Conservation (phyloP, 1,140 invertebrate genomes). For the Tigriopus japonicus region DNA sequence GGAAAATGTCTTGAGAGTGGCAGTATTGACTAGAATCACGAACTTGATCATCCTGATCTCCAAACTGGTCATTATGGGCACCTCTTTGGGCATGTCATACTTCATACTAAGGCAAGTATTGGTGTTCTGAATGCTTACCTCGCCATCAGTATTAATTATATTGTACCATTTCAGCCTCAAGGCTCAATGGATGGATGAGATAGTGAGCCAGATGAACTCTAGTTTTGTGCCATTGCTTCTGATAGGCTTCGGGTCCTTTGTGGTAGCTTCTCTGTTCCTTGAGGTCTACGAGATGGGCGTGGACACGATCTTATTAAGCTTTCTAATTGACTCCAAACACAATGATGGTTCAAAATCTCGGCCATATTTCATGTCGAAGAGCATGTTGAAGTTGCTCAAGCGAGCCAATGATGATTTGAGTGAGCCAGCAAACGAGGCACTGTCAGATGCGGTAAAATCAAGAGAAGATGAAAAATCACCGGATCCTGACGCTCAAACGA, state of each 20-base stretch:
- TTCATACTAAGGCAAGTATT: constrained; percentile 30
- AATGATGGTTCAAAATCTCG: constrained; percentile 77
- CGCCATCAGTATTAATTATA: too few species aligned
- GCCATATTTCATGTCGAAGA: constrained; percentile 74
- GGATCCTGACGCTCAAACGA: too few species aligned
- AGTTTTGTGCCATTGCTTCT: not conserved
- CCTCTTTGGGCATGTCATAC: constrained; percentile 42
- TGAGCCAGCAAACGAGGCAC: too few species aligned
- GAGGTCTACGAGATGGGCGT: constrained; percentile 83
- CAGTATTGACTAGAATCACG: constrained; percentile 65
- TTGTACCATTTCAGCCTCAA: too few species aligned
- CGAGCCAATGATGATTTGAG: too few species aligned
- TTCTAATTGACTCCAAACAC: constrained; percentile 73
- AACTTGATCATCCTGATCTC: constrained; percentile 77
- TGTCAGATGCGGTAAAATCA: too few species aligned
- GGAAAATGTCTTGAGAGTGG: constrained; percentile 63
- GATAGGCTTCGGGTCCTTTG: not conserved
- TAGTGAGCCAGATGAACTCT: not conserved
- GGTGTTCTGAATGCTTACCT: too few species aligned
- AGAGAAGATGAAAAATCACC: too few species aligned
- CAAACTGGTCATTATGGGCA: constrained; percentile 57
- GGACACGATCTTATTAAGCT: constrained; percentile 86
- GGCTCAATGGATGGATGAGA: too few species aligned
- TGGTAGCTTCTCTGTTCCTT: constrained; percentile 50
- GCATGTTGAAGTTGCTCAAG: too few species aligned